Evolutionary conservation across 2,888 invertebrate genomes (phyloP), one percentile per base, ranked within the genome.

Genomic region (Colostygia pectinataria): DNA sequence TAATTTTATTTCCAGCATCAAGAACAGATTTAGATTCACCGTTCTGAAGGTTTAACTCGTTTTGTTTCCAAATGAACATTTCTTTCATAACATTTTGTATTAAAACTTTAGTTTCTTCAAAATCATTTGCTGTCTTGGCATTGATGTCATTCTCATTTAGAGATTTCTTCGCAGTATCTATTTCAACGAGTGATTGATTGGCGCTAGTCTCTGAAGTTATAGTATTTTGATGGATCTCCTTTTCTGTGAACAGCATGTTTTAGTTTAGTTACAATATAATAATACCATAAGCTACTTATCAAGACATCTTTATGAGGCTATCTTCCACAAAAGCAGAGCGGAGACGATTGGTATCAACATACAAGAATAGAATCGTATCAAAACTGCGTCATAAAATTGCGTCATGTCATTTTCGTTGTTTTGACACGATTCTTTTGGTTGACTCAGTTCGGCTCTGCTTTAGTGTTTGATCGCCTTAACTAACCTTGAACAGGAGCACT

Each of bases 71-170:
- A 6, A 66, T 63, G 15, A 63, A 51, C 10, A 83, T 65, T 66
- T 83, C 83, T 42, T 69, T 74, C 47, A 77, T 59, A 40, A 83
- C 65, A 37, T 80, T 80, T 62, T 72, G 67, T 28, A 78, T 59
- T 33, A 83, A 62, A 5, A 50, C 62, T 0, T 64, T 60, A 0
- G 83, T 80, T 33, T 80, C 65, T 18, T 71, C 63, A 41, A 53
- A 23, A 10, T 53, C 33, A 28, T 42, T 38, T 10, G 29, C 42
- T 18, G 32, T 23, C 18, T 54, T 31, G 29, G 12, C 15, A 32
- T 32, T 31, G 6, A 27, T 5, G 13, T 51, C 24, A 33, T 39
- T 25, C 9, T 20, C 41, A 14, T 9, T 8, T 1, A 7, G n/a
- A 13, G 8, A 3, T 31, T 34, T 18, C 0, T 33, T 50, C 20